A percentile compares a stretch with the other conserved stretches of the same genome.
phyloP scores from a whole-genome alignment of 2,113 vertebrate genomes.

The Talpa occidentalis region DNA sequence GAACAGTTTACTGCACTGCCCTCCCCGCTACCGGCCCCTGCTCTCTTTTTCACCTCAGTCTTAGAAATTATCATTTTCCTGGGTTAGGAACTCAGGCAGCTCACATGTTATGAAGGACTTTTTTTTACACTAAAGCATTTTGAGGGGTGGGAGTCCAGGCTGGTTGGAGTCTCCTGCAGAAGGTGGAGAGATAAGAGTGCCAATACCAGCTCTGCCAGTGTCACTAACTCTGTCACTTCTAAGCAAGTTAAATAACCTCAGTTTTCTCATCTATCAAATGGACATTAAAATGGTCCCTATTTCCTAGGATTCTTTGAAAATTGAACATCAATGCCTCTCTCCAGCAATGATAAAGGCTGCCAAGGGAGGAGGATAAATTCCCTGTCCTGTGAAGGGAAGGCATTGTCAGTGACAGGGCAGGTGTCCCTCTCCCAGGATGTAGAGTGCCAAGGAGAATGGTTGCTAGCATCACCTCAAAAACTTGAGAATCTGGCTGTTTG shows the following conservation, averaged over 20 bases:
- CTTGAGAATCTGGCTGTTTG: slow-evolving; percentile 13
- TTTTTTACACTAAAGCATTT: background rate
- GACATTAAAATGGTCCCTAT: background rate
- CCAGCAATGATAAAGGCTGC: background rate
- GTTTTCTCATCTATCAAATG: slow-evolving; percentile 1
- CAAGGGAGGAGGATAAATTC: background rate
- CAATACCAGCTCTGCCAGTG: background rate
- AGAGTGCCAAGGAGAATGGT: background rate
- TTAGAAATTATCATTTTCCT: slow-evolving; percentile 30
- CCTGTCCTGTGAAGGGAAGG: background rate
- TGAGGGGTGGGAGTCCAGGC: background rate
- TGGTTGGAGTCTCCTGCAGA: background rate
- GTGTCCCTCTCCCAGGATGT: background rate
- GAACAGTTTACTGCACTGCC: background rate
- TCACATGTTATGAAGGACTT: background rate
- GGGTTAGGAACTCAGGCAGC: background rate
- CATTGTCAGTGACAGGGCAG: too few relatives aligned
- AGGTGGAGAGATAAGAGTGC: background rate
- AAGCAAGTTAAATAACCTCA: background rate
- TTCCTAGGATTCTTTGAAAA: background rate
- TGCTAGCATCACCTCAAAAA: background rate
- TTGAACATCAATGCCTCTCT: background rate
- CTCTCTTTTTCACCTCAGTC: background rate
- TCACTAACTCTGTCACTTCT: background rate
- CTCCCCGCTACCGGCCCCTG: background rate